Conservation (phyloP, 2,113 vertebrate genomes). For the Panurus biarmicus region DNA sequence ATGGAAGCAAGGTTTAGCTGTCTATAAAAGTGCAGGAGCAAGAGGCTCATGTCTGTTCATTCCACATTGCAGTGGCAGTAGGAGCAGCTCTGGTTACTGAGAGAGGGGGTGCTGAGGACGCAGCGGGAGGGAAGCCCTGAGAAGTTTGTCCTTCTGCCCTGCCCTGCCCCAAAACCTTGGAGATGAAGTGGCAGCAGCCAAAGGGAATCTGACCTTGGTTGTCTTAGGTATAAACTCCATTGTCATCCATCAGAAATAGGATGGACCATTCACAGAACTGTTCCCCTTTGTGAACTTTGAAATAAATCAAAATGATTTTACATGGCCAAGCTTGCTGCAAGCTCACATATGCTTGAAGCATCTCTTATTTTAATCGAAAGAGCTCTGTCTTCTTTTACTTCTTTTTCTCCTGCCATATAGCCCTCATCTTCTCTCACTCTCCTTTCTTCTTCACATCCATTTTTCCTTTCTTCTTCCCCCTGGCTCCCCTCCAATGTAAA, state of each 20-base stretch:
- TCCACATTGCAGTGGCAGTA: rapidly evolving
- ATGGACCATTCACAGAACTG: not conserved
- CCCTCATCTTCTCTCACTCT: not conserved
- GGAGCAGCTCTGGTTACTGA: not conserved
- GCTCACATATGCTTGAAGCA: not conserved
- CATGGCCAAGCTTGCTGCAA: not conserved
- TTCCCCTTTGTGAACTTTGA: not conserved
- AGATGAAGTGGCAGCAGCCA: not conserved
- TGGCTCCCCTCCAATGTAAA: not conserved
- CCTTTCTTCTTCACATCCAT: not conserved
- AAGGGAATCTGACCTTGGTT: not conserved
- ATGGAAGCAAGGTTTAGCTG: not conserved
- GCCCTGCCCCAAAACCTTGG: not conserved
- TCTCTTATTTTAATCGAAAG: not conserved
- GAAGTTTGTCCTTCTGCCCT: not conserved
- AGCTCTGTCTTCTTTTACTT: not conserved
- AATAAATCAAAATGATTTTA: not conserved
- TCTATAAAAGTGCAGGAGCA: not conserved
- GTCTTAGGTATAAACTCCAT: not conserved
- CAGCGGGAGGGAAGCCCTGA: not conserved
- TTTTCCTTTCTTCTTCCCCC: not conserved
- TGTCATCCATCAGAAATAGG: not conserved
- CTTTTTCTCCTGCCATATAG: not conserved
- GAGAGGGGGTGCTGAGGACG: not conserved
- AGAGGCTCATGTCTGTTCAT: not conserved